phyloP scores from a whole-genome alignment of 2,888 invertebrate genomes.

The Stenodema calcarata region DNA sequence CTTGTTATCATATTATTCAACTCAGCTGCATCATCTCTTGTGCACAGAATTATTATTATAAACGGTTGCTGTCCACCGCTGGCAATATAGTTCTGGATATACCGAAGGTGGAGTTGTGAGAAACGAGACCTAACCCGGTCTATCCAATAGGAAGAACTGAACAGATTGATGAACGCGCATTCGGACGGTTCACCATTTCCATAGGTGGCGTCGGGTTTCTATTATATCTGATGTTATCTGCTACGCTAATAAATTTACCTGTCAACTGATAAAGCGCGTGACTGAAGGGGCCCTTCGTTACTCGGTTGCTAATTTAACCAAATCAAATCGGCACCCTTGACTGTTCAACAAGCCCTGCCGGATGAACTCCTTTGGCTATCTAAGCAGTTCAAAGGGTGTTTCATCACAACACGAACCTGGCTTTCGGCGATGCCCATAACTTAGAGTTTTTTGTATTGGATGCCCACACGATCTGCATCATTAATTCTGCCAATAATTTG shows the following conservation, averaged over 20 bases:
- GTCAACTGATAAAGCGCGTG: not conserved
- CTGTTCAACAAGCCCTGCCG: not conserved
- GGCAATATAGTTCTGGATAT: too few relatives aligned
- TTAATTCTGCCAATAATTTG: too few relatives aligned
- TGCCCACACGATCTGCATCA: too few relatives aligned
- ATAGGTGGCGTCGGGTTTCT: not conserved
- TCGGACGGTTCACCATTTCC: not conserved
- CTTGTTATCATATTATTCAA: too few relatives aligned
- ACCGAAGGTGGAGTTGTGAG: too few relatives aligned
- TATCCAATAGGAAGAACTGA: not conserved
- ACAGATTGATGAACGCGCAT: not conserved
- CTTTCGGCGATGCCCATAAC: not conserved
- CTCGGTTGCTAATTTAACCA: not conserved
- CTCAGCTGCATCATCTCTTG: too few relatives aligned
- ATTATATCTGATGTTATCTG: not conserved
- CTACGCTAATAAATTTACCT: not conserved
- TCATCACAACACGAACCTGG: not conserved
- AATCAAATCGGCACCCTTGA: not conserved
- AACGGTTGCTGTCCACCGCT: too few relatives aligned
- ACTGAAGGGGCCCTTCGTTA: not conserved
- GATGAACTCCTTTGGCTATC: not conserved
- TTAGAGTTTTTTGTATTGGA: too few relatives aligned
- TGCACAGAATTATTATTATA: too few relatives aligned
- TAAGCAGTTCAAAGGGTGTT: not conserved
- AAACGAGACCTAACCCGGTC: too few relatives aligned